A percentile compares a stretch with the other conserved stretches of the same genome.
Evolutionary conservation across 1,140 invertebrate genomes (phyloP).

Genomic region (Drosophila varians): DNA sequence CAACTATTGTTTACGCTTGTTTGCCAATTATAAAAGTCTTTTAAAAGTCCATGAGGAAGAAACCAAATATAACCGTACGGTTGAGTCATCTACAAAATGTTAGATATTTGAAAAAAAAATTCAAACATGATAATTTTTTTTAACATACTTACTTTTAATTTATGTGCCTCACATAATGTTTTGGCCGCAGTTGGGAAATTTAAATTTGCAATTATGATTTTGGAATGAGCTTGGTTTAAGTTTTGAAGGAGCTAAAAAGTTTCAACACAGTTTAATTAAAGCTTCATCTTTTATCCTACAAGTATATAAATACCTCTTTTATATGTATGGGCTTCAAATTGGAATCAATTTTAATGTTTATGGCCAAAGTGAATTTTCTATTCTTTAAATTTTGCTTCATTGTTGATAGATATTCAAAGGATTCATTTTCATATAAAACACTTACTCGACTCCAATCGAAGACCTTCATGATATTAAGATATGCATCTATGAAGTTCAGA

Average conservation of each 20-base stretch:
- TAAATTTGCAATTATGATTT: slow-evolving; percentile 93
- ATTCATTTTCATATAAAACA: slow-evolving; percentile 91
- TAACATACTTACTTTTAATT: slow-evolving; percentile 85
- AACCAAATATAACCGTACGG: slow-evolving; percentile 92
- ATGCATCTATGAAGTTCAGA: slow-evolving; percentile 86
- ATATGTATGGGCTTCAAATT: slow-evolving; percentile 83
- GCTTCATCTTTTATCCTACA: neutral
- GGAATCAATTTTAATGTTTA: slow-evolving; percentile 89
- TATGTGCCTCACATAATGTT: slow-evolving; percentile 91
- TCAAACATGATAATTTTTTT: neutral
- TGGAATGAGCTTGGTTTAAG: slow-evolving; percentile 87
- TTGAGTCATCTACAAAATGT: slow-evolving; percentile 85
- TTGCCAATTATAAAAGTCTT: slow-evolving; percentile 85
- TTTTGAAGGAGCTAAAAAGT: slow-evolving; percentile 87
- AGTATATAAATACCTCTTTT: slow-evolving; percentile 82
- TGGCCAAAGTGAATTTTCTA: slow-evolving; percentile 87
- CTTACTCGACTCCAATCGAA: slow-evolving; percentile 90
- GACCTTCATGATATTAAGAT: slow-evolving; percentile 77
- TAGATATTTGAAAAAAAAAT: neutral
- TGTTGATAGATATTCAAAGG: slow-evolving; percentile 90
- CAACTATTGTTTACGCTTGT: slow-evolving; percentile 44
- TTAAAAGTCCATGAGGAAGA: slow-evolving; percentile 89
- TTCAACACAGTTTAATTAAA: neutral
- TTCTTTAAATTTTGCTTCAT: slow-evolving; percentile 85
- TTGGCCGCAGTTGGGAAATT: slow-evolving; percentile 87